Base-by-base conservation (phyloP, 2,797 vertebrate genomes). In the Gymnoscopelus microlampas region DNA sequence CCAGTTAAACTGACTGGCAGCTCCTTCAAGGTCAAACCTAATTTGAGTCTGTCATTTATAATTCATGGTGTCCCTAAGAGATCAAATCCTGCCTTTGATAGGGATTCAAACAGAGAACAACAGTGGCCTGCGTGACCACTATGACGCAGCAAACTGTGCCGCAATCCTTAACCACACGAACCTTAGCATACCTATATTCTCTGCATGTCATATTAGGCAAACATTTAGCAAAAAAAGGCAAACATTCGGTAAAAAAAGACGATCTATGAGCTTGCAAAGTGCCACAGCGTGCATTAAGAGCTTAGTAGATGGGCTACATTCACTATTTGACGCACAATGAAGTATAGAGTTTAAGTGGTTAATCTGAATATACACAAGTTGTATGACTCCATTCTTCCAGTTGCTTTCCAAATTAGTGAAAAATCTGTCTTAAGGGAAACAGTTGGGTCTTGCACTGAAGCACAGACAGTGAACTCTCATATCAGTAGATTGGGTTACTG, bases 1-100 rank as follows among this genome's bases (percentile, higher is more conserved):
- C 70, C 76, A 63, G 39, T 84, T 84, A 76, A 79, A 74, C 78
- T 78, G 79, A 81, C 86, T 74, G 86, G 72, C 84, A 75, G 73
- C 81, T 80, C 24, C 23, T 58, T 66, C 88, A 91, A 93, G 90
- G 91, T 92, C 86, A 81, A 69, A 71, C 58, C 71, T 74, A 85
- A 85, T 77, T 85, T 66, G 81, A 87, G 60, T 57, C 66, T n/a
- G 71, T 70, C 85, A 91, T 92, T 67, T 85, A 93, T 92, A 87
- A 93, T 93, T 92, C 86, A 93, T 88, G 79, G 70, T 79, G 79
- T 85, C 90, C 81, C 80, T 77, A 68, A 78, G 81, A 82, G 87
- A 88, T 90, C 84, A 73, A 66, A 82, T 91, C 76, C 74, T 47
- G 60, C 49, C 74, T 86, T 73, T 78, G 81, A 79, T 79, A 74